A percentile compares a stretch with the other conserved stretches of the same genome.
phyloP scores from a whole-genome alignment of 2,888 invertebrate genomes.

The Marasmarcha lunaedactyla region DNA sequence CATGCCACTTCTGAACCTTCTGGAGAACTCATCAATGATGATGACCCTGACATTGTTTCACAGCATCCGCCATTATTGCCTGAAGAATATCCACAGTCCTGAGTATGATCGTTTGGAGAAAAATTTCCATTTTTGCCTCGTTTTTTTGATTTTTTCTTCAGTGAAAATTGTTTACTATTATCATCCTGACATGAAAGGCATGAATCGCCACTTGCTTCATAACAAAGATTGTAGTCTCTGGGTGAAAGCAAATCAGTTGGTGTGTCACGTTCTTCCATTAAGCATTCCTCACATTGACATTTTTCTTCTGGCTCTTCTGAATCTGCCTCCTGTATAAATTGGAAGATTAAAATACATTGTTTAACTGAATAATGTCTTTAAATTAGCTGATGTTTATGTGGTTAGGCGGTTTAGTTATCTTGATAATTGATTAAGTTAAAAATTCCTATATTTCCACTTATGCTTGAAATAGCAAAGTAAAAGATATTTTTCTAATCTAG shows the following conservation, averaged over 20 bases:
- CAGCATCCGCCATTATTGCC: conserved; percentile 82
- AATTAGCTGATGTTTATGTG: no score
- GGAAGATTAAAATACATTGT: background rate
- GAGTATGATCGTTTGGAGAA: conserved; percentile 77
- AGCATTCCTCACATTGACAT: conserved; percentile 61
- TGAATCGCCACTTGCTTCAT: conserved; percentile 35
- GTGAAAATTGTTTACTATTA: conserved; percentile 42
- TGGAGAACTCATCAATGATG: conserved; percentile 85
- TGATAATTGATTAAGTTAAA: no score
- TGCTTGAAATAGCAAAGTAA: no score
- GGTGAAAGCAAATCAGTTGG: conserved; percentile 50
- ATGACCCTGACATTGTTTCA: conserved; percentile 76
- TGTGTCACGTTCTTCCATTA: conserved; percentile 50
- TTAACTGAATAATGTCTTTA: no score
- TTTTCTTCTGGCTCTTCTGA: conserved; percentile 63
- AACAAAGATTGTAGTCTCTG: conserved; percentile 42
- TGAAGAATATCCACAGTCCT: conserved; percentile 91
- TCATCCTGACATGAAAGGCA: conserved; percentile 66
- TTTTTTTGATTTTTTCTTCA: conserved; percentile 44
- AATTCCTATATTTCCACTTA: no score
- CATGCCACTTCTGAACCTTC: conserved; percentile 93
- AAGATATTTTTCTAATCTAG: no score
- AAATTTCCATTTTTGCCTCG: conserved; percentile 65
- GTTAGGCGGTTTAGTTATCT: no score
- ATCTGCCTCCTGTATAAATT: conserved; percentile 41